A percentile compares a stretch with the other conserved stretches of the same genome.
These are phyloP conservation scores for Lasaia peninsularis DNA, from an alignment of 1,140 invertebrate species.

Conservation along the genomic window DNA sequence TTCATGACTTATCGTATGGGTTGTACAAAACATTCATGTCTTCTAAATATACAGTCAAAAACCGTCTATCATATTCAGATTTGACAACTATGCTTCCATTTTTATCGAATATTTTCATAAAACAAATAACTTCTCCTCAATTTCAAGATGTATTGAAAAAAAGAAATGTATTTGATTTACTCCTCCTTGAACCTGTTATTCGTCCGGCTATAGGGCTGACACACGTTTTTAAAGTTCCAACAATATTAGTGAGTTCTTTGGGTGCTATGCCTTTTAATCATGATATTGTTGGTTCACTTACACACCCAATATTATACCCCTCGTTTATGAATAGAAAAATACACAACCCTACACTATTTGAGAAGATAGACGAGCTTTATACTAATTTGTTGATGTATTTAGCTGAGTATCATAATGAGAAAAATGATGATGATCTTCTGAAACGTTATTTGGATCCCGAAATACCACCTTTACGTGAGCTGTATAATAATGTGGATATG, in stretches of 20 bases:
- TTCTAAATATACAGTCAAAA: neutral
- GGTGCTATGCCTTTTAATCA: neutral
- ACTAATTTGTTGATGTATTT: constrained; percentile 12
- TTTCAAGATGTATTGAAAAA: neutral
- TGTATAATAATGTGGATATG: constrained; percentile 70
- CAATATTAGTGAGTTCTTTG: neutral
- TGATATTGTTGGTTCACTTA: constrained; percentile 9
- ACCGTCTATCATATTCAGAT: neutral
- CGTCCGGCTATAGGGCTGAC: neutral
- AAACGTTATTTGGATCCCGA: constrained; percentile 47
- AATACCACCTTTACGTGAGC: constrained; percentile 47
- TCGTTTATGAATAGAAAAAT: constrained; percentile 1
- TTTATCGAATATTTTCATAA: neutral
- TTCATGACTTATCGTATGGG: no score
- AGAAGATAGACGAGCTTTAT: constrained; percentile 38
- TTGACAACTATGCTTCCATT: neutral
- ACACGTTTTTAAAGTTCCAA: neutral
- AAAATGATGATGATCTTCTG: constrained; percentile 16
- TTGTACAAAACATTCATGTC: neutral
- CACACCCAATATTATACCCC: constrained; percentile 19
- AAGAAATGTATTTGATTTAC: neutral
- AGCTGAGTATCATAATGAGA: neutral
- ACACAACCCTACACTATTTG: constrained; percentile 22
- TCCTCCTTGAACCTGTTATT: neutral
- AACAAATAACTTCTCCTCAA: neutral